Conservation (phyloP, 2,113 vertebrate species). For the Onychostruthus taczanowskii region DNA sequence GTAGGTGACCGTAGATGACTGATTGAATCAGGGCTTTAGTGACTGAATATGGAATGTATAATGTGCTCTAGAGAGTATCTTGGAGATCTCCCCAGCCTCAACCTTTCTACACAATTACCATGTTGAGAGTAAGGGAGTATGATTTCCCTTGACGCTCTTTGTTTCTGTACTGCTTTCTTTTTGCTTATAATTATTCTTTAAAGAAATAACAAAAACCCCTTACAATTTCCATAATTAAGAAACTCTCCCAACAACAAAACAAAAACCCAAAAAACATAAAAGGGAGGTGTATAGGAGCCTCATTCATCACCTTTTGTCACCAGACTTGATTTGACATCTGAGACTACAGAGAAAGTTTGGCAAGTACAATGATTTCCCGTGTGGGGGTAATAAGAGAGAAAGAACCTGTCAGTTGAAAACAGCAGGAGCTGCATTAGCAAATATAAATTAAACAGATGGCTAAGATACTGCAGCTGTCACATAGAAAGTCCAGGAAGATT, state of each 20-base stretch:
- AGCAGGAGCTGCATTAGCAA: conserved; percentile 68
- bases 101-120: neutral
- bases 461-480: conserved; percentile 63
- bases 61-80: neutral
- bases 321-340: conserved; percentile 43
- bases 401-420: conserved; percentile 63
- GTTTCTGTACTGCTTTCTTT: neutral
- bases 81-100: neutral
- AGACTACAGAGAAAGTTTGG: conserved; percentile 55
- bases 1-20: neutral
- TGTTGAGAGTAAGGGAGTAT: neutral
- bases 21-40: neutral
- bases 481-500: conserved; percentile 45
- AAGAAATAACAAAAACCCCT: neutral
- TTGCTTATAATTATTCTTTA: neutral
- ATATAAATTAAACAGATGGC: conserved; percentile 71
- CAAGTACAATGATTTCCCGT: conserved; percentile 52
- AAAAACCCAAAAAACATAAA: neutral
- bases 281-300: neutral
- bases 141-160: neutral
- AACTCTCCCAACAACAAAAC: neutral
- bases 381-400: conserved; percentile 61
- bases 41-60: neutral
- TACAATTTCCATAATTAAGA: neutral
- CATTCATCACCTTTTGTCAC: conserved; percentile 56